Base-by-base conservation (phyloP, 2,888 invertebrate species). In the Ornithoptera alexandrae region DNA sequence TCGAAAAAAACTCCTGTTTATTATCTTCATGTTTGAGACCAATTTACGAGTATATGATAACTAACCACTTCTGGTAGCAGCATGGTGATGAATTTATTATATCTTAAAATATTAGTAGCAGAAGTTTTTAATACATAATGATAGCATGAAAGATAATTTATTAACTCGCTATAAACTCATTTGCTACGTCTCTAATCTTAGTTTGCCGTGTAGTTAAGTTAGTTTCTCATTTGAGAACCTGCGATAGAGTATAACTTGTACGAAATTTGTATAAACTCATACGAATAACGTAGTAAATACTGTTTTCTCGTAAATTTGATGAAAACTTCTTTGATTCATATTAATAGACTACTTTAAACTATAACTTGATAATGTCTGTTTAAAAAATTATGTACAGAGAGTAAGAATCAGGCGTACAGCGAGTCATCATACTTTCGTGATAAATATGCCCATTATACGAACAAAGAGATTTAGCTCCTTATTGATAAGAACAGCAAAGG, bases 91-190 rank as follows among this genome's bases (percentile, higher is more conserved):
- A 53, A 53, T 5, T 4, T 53, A 15, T 17, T 15, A 15, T 0
- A 0, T n/a, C 6, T 6, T 53, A 53, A n/a, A n/a, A 12, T 18
- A 53, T 18, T 8, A 53, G 5, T 5, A 58, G 10, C 57, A 22
- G 22, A 71, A 67, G 77, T 78, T 78, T 75, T 78, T 81, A 81
- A 84, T 82, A 80, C 78, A 70, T 83, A 85, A 85, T 83, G 79
- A 82, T 79, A 81, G 81, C 79, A 81, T 80, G 78, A 78, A 30
- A 76, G 81, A 80, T 80, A 79, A 79, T 82, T 80, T 77, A 78
- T 80, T 82, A 85, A 83, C 90, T 89, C 89, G 90, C 90, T 75
- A 90, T 88, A 88, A 88, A 84, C 86, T 87, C 88, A 89, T 90
- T 90, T 88, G 80, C 79, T 76, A 81, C 80, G 81, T 79, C 79